Percentiles rank a stretch among this genome's conserved stretches.
Conservation (phyloP, 2,797 vertebrate species). For the Epinephelus awoara region DNA sequence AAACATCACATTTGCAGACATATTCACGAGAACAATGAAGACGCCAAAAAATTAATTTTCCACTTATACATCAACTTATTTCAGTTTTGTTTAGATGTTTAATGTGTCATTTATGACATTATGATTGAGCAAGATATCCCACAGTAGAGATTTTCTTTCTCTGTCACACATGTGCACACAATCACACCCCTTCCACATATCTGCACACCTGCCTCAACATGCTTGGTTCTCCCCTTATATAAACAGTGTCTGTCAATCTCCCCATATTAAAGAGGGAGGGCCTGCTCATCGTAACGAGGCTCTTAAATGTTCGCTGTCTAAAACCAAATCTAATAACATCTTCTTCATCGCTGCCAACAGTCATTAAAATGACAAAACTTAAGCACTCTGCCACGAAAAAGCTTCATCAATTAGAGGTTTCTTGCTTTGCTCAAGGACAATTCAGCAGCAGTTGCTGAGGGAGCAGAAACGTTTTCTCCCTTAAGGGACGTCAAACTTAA, state of each 20-base stretch:
- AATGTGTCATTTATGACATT: not conserved
- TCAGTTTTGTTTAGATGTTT: not conserved
- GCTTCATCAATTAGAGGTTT: constrained; percentile 12
- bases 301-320: not conserved
- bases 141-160: not conserved
- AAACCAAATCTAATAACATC: constrained; percentile 4
- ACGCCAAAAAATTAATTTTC: not conserved
- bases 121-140: not conserved
- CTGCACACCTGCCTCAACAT: constrained; percentile 46
- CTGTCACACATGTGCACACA: constrained; percentile 5
- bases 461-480: not conserved
- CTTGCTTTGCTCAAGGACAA: constrained; percentile 16
- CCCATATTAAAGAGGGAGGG: not conserved
- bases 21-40: not conserved
- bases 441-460: not conserved
- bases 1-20: not conserved
- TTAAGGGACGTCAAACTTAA: not conserved
- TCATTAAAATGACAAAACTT: constrained; percentile 17
- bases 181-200: constrained; percentile 29
- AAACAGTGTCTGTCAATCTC: constrained; percentile 40
- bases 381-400: constrained; percentile 9
- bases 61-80: not conserved
- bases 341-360: not conserved
- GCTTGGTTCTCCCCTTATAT: constrained; percentile 33
- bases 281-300: not conserved